phyloP scores from a whole-genome alignment of 1,140 invertebrate genomes.

The Ridgeia piscesae region DNA sequence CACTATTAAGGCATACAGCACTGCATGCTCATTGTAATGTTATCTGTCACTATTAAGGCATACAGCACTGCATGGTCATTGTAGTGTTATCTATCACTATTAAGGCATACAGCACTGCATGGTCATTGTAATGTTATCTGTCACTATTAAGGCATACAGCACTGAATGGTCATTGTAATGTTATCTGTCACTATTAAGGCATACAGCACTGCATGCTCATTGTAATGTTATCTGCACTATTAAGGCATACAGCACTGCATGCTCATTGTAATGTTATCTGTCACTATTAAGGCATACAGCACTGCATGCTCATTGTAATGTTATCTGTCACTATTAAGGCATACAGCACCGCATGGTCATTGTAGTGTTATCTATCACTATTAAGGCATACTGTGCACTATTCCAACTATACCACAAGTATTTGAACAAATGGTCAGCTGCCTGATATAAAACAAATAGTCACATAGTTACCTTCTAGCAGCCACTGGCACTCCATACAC shows the following conservation, averaged over 20 bases:
- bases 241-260: neutral
- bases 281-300: neutral
- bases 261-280: neutral
- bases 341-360: no score
- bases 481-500: no score
- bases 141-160: neutral
- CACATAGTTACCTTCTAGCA: no score
- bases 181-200: neutral
- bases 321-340: neutral
- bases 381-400: neutral
- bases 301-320: neutral
- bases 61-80: neutral
- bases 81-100: neutral
- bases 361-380: neutral
- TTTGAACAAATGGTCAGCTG: neutral
- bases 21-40: neutral
- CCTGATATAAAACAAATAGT: neutral
- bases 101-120: neutral
- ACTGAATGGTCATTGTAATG: neutral
- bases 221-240: neutral
- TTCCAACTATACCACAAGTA: neutral
- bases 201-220: neutral
- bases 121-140: neutral
- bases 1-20: neutral
- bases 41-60: neutral